Evolutionary conservation across 92 coral and sea anemone genomes (phyloP).

Genomic region (Phymanthus crucifer): DNA sequence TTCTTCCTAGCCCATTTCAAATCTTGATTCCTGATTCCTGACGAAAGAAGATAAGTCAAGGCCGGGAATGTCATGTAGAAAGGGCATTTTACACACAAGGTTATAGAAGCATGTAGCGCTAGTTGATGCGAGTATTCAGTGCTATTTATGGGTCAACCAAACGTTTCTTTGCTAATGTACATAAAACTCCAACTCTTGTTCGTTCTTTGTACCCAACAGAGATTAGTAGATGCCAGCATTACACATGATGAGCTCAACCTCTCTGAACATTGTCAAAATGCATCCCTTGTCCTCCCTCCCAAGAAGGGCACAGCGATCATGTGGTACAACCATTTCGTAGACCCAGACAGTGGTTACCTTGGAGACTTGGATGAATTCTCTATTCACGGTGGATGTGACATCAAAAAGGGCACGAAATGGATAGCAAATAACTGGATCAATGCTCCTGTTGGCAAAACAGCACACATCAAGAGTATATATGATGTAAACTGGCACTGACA

Average conservation of each 20-base stretch:
- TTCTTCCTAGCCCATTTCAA: no score
- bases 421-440: constrained; percentile 95
- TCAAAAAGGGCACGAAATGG: constrained; percentile 90
- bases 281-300: constrained; percentile 78
- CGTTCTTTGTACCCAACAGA: constrained; percentile 13
- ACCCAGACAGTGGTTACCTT: constrained; percentile 80
- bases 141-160: no score
- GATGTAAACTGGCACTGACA: constrained; percentile 36
- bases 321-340: constrained; percentile 95
- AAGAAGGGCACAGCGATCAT: constrained; percentile 92
- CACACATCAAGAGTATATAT: constrained; percentile 70
- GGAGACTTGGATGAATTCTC: constrained; percentile 82
- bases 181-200: background rate
- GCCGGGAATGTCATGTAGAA: no score
- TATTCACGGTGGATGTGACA: constrained; percentile 94
- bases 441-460: constrained; percentile 71
- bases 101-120: no score
- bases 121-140: no score
- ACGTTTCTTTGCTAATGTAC: no score
- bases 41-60: no score
- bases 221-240: constrained; percentile 20
- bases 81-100: no score
- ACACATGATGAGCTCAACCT: constrained; percentile 80
- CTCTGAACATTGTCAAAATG: constrained; percentile 71
- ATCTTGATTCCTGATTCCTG: no score